These are phyloP conservation scores for Mycetomoellerius zeteki DNA, from an alignment of 1,140 invertebrate genomes.

Conservation along the genomic window DNA sequence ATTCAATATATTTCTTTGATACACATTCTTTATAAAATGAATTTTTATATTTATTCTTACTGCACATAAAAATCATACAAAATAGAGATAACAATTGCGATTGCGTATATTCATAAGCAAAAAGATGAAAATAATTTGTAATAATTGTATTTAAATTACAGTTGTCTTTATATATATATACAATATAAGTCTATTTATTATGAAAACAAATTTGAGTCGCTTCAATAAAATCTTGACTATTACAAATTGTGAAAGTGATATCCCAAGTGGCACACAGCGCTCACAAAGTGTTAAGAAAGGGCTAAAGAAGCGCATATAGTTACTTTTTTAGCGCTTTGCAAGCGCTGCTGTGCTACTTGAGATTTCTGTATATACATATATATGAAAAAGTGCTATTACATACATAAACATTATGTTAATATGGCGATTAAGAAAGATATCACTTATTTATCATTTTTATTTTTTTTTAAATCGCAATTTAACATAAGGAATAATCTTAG, in stretches of 20 bases:
- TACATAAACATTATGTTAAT: constrained; percentile 1
- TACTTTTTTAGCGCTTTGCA: too few relatives aligned
- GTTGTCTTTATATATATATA: not conserved
- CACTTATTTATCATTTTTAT: not conserved
- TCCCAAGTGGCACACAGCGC: too few relatives aligned
- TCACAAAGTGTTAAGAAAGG: too few relatives aligned
- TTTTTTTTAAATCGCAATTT: not conserved
- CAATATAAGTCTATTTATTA: constrained; percentile 1
- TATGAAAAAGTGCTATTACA: not conserved
- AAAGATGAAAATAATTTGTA: constrained; percentile 21
- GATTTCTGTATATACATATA: not conserved
- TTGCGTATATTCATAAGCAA: constrained; percentile 4
- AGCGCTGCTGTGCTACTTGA: too few relatives aligned
- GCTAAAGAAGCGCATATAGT: too few relatives aligned
- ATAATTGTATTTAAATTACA: constrained; percentile 32
- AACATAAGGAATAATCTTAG: not conserved
- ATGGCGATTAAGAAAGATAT: not conserved
- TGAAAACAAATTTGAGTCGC: not conserved
- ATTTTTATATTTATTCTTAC: constrained; percentile 35
- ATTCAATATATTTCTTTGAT: too few relatives aligned
- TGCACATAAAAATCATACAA: constrained; percentile 30
- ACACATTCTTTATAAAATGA: constrained; percentile 9
- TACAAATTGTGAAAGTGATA: not conserved
- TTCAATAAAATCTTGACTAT: not conserved
- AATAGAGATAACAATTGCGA: constrained; percentile 9